Evolutionary conservation across 2,888 invertebrate species (phyloP).

Genomic region (Drosophila rellima): DNA sequence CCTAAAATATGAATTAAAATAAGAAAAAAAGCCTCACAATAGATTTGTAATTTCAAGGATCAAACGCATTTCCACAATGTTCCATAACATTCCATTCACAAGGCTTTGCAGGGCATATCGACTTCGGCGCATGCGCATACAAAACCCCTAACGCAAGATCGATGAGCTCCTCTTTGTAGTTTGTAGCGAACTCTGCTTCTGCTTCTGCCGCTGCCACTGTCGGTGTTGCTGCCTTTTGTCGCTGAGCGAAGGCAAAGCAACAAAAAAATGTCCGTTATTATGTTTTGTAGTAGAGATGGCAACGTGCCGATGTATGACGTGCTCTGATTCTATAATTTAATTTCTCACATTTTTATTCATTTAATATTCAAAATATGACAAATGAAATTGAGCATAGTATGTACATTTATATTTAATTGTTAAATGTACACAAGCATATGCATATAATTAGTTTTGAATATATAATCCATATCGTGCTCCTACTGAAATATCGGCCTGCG

Average conservation of each 20-base stretch:
- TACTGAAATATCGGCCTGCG: constrained; percentile 19
- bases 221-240: constrained; percentile 38
- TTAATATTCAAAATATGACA: constrained; percentile 6
- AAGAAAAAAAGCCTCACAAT: neutral
- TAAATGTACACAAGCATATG: neutral
- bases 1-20: neutral
- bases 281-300: constrained; percentile 40
- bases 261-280: constrained; percentile 59
- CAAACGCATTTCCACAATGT: constrained; percentile 11
- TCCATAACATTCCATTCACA: constrained; percentile 24
- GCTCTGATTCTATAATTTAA: neutral
- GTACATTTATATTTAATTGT: neutral
- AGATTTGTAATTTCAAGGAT: constrained; percentile 19
- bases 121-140: constrained; percentile 52
- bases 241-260: constrained; percentile 44
- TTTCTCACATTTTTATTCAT: neutral
- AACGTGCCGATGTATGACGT: constrained; percentile 3
- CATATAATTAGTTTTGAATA: too few species aligned
- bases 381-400: neutral
- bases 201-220: constrained; percentile 27
- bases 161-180: constrained; percentile 51
- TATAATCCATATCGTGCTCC: constrained; percentile 3
- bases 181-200: constrained; percentile 42
- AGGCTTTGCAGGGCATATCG: constrained; percentile 48
- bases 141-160: constrained; percentile 52